These are phyloP conservation scores for Lagria hirta DNA, from an alignment of 2,888 invertebrate species.

Conservation along the genomic window DNA sequence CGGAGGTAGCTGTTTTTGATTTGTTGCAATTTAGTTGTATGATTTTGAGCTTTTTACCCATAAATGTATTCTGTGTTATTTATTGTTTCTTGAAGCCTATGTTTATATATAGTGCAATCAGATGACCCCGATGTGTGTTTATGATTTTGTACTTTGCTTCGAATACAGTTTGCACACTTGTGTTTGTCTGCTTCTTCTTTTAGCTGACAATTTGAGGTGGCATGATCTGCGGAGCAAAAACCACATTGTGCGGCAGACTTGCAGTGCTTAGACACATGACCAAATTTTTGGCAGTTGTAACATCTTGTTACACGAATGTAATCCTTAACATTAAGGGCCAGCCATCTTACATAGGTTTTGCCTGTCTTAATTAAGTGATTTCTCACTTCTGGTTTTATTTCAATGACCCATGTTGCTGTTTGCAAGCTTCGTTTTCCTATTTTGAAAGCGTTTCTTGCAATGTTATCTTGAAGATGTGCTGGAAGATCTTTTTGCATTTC, in stretches of 20 bases:
- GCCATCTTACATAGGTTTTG: slow-evolving; percentile 3
- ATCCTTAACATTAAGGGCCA: not conserved
- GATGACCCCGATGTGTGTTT: not conserved
- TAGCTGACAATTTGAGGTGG: not conserved
- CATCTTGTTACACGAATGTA: slow-evolving; percentile 5
- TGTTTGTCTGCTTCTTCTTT: not conserved
- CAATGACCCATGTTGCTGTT: not conserved
- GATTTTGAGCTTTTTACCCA: not conserved
- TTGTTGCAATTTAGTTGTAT: slow-evolving; percentile 2
- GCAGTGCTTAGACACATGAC: slow-evolving; percentile 8
- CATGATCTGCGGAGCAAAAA: slow-evolving; percentile 1
- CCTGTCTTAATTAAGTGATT: slow-evolving; percentile 4
- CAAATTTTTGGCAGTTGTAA: slow-evolving; percentile 12
- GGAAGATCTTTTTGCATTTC: not conserved
- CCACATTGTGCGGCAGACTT: slow-evolving; percentile 2
- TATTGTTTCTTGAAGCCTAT: slow-evolving; percentile 1
- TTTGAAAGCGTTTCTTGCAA: slow-evolving; percentile 1
- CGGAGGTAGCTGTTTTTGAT: slow-evolving; percentile 2
- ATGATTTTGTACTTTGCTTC: not conserved
- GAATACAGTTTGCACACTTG: not conserved
- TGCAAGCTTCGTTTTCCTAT: not conserved
- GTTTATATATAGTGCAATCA: not conserved
- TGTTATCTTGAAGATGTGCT: not conserved
- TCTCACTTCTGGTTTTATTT: slow-evolving; percentile 1
- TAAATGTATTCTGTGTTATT: slow-evolving; percentile 1